Base-by-base conservation (phyloP, 2,797 vertebrate genomes). In the Rhinella marina region DNA sequence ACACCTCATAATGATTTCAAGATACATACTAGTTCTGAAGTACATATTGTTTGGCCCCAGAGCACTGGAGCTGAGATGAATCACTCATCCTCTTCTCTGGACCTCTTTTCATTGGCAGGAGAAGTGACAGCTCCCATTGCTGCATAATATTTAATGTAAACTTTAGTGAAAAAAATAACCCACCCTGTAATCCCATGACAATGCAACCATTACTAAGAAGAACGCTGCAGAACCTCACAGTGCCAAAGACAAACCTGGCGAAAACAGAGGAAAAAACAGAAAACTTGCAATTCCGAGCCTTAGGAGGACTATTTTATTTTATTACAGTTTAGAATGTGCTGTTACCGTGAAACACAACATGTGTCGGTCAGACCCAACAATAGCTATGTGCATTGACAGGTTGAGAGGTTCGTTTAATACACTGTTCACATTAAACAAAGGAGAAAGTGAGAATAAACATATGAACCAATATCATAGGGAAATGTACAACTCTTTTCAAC, bases 101-200 rank as follows among this genome's bases (percentile, higher is more conserved):
- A 56, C 50, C 21, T 68, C 73, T 86, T 54, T 78, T 79, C 50
- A 66, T 79, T 79, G 75, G 84, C 84, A 77, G 73, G n/a, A 85
- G 41, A 57, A 52, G 8, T 62, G 57, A 76, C 83, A 86, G 84
- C 32, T 86, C 84, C 61, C 32, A 78, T 68, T 54, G 84, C 75
- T 78, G 59, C 25, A 68, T 29, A 86, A 64, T 66, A 85, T 85
- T 76, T 79, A 86, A 86, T 86, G 79, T 68, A 86, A 85, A 86
- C 21, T 79, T 23, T 48, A 86, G 84, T 86, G n/a, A 68, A 79
- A 66, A 83, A 77, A 79, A 68, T 79, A 86, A 86, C 61, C 75
- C 84, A 68, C 84, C 84, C 84, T 79, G 19, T 25, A 79, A 56
- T 86, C 75, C 84, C 75, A 86, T 79, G 62, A 86, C 84, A 86